Base-by-base conservation (phyloP, 2,113 vertebrate species). In the Hypomesus transpacificus region DNA sequence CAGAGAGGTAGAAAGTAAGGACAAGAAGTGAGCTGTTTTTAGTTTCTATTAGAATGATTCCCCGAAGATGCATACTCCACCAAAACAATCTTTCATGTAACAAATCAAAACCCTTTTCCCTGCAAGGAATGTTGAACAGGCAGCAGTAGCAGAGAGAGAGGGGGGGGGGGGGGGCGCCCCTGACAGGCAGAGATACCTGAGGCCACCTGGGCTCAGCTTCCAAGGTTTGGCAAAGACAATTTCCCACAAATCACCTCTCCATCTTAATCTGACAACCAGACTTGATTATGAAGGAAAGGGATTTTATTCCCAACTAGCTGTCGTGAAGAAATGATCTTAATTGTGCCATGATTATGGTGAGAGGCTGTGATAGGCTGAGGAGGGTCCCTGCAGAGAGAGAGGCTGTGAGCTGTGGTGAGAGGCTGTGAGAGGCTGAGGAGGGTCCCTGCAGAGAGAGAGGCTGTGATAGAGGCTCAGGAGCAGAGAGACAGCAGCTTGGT, bases 261-360 rank as follows among this genome's bases (percentile, higher is more conserved):
- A 93, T 93, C 92, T 93, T 92, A 91, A 93, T 93, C 92, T 93
- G 92, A 93, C 92, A 93, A 91, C 87, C 88, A 86, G 90, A 82
- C 89, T 90, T 85, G 89, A 92, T 93, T 93, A 92, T 88, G 88
- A 87, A 85, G 86, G 86, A 93, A 93, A 93, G 93, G 90, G 90
- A 90, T 93, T 93, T 91, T 91, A 88, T 92, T 79, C 59, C 91
- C 92, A 91, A 92, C 89, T 84, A 93, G 92, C 92, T 85, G 83
- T 92, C 80, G 80, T 90, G 81, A 85, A 79, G 76, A 46, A 93
- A 93, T 93, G 92, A 93, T 93, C 92, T 93, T 93, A 93, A 93
- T 93, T 93, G 90, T 93, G 87, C 87, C 84, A 85, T 92, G 91
- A 93, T 93, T 92, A 92, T 91, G 90, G 31, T 6, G 31, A 34